Evolutionary conservation across 2,113 vertebrate genomes (phyloP), one percentile per base, ranked within the genome.

Genomic region (Microcebus griseorufus): DNA sequence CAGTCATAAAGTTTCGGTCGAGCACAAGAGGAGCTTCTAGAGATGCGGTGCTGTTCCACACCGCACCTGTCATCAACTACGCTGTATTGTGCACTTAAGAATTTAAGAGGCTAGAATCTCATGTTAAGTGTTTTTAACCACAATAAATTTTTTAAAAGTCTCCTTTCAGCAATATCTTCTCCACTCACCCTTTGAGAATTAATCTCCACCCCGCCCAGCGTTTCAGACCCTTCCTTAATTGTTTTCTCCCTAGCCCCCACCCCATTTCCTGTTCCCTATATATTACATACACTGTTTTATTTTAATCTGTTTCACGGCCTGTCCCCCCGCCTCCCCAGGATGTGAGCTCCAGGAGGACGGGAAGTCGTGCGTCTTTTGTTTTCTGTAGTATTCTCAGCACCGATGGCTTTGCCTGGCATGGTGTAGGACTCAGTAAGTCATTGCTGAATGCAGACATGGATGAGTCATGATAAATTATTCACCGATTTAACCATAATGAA

Each of bases 371-470:
- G 32, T 55, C 53, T 60, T 88, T 67, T 51, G 39, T 55, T 48
- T 76, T 45, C 34, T 6, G 6, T 3, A 7, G 27, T 22, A 55
- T n/a, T 29, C 14, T 37, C 58, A n/a, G n/a, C 45, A 55, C 45
- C 0, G 3, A 18, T 23, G 29, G 32, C 20, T 29, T 53, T 53
- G 13, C 42, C 32, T 83, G 45, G 45, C 42, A 29, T 0, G 5
- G 37, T 72, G 23, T 16, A 62, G 53, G 65, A 20, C 18, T 82
- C 51, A 27, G 8, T 23, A 60, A 58, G 32, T 42, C 45, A 13
- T 4, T 60, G 23, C 73, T 23, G 45, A 9, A 37, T 81, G 32
- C 73, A 64, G 25, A 39, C 39, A 42, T n/a, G 3, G 18, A 27
- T 62, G 64, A 45, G 14, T 9, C 10, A 0, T 45, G 53, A 18